phyloP scores from a whole-genome alignment of 1,140 invertebrate genomes.

The Listronotus oregonensis region DNA sequence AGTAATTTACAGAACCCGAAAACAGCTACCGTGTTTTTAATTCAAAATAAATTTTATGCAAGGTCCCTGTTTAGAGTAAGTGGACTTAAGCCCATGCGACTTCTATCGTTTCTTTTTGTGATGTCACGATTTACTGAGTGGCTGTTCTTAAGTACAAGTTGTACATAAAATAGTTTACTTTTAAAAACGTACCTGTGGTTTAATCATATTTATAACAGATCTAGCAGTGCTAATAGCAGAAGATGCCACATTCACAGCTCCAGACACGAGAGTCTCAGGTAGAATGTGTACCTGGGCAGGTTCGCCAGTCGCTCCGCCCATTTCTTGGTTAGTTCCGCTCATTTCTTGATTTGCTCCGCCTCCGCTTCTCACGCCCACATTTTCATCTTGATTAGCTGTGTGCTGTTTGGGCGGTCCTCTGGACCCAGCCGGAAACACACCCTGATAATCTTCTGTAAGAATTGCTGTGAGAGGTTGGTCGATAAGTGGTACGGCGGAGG shows the following conservation, averaged over 20 bases:
- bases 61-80: no score
- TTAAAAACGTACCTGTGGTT: slow-evolving; percentile 31
- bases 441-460: background rate
- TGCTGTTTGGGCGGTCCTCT: background rate
- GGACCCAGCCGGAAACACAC: background rate
- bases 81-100: no score
- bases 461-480: background rate
- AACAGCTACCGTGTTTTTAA: no score
- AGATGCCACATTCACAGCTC: slow-evolving; percentile 55
- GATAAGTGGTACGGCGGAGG: background rate
- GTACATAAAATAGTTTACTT: no score
- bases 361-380: no score
- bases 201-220: slow-evolving; percentile 51
- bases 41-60: no score
- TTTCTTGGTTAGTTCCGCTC: background rate
- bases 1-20: no score
- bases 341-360: no score
- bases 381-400: background rate
- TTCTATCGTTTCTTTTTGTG: no score
- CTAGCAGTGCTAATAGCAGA: slow-evolving; percentile 53
- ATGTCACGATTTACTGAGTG: no score
- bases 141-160: no score
- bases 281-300: slow-evolving; percentile 38
- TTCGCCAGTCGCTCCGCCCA: slow-evolving; percentile 20
- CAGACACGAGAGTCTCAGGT: slow-evolving; percentile 52